Base-by-base conservation (phyloP, 2,888 invertebrate genomes). In the Epinotia nisella region DNA sequence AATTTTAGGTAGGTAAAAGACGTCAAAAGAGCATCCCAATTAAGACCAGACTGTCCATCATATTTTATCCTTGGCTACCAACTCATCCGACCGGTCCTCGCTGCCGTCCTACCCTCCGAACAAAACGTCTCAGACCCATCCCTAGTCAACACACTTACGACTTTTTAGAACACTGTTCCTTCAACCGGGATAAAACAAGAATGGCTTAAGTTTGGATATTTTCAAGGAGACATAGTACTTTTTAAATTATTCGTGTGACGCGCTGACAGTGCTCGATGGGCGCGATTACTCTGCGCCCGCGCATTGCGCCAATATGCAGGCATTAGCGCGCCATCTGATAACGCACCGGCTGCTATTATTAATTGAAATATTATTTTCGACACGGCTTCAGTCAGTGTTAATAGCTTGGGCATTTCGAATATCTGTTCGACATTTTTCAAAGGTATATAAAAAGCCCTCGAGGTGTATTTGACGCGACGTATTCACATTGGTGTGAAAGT, bases 261-360 rank as follows among this genome's bases (percentile, higher is more conserved):
- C 66, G 55, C 66, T 66, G 66, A 66, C 66, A 66, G 55, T 66
- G 56, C 41, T 55, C 66, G 66, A 66, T 66, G 41, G 66, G 11
- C 24, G 53, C 66, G 60, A 71, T 67, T 60, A 41, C 17, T 53
- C 39, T 66, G 21, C 60, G 60, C 29, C 24, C 66, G 45, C 66
- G 60, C 71, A 39, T 35, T 29, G 24, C 59, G 45, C 66, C 60
- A 45, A 66, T 71, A 61, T 53, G 66, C 61, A 70, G 39, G 61
- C 60, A 67, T 71, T 35, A 55, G 66, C 41, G 24, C n/a, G 55
- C 53, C 53, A 71, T 67, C 66, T 71, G 71, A 71, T 71, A 71
- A 66, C 65, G 59, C 65, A 41, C 60, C 66, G 53, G 71, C 60
- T 41, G 59, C 49, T 66, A 70, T 71, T 67, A 67, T 55, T 71